Evolutionary conservation across 2,888 invertebrate species (phyloP), one percentile per base, ranked within the genome.

Genomic region (Ophraella communa): DNA sequence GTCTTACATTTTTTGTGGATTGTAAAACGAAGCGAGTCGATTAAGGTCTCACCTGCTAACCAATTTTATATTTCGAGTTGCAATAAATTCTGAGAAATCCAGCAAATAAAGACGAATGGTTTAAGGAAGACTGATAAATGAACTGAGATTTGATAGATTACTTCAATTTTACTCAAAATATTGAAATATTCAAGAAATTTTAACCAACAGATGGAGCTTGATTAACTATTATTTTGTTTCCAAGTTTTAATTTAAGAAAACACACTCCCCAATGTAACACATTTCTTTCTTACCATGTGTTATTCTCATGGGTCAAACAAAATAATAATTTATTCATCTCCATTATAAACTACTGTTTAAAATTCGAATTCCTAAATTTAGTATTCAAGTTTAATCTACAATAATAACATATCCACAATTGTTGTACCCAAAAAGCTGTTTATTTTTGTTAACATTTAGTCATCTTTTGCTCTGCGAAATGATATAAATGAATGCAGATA

Each of bases 31-130:
- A 47, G 20, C 44, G 23, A 27, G 44, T 18, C 45, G 60, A 60
- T 52, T 60, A 60, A 60, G 44, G 30, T 17, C 17, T 49, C 60
- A 60, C 60, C 60, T 60, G 53, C 60, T 30, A 52, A 60, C 44
- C 60, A 60, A 45, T 60, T 60, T 60, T 60, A 60, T 60, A 60
- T 60, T 60, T 60, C 44, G 30, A 60, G 44, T 60, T 42, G 52
- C 30, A 60, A 60, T 60, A 60, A 60, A 60, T 60, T 60, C 44
- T 52, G 30, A 60, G 60, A 60, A 60, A 60, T 60, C 60, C 44
- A 21, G 60, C 52, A 60, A 60, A 60, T 60, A 60, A 53, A 60
- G 60, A 60, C 42, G 42, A 60, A 60, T 60, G 52, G 53, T 44
- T 60, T 60, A 30, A 44, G 44, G 52, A 60, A 60, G 52, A 60